Evolutionary conservation across 2,113 vertebrate species (phyloP).

Genomic region (Pelmatolapia mariae): DNA sequence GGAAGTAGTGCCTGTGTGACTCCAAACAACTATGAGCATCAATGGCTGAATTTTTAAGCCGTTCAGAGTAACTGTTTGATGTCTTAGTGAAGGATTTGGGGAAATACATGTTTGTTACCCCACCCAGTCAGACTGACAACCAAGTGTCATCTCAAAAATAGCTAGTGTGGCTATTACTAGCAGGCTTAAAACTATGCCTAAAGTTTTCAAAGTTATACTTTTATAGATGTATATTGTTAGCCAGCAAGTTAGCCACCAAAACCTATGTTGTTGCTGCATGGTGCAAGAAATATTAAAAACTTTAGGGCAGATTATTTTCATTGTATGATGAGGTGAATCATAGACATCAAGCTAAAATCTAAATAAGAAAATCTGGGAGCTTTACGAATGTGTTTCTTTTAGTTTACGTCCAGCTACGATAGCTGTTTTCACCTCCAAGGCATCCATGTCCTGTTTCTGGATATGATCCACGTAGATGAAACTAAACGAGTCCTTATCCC

Average conservation of each 20-base stretch:
- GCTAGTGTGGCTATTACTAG: not conserved
- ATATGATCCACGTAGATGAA: not conserved
- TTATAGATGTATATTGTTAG: not conserved
- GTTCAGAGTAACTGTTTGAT: not conserved
- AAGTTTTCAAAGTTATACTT: not conserved
- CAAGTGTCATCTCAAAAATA: not conserved
- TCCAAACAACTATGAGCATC: not conserved
- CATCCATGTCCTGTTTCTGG: not conserved
- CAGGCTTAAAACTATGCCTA: not conserved
- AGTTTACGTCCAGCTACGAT: not conserved
- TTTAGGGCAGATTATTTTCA: not conserved
- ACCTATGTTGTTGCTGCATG: not conserved
- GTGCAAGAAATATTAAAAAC: not conserved
- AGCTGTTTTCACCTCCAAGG: not conserved
- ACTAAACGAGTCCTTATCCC: not conserved
- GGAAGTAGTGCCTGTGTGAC: conserved; percentile 92
- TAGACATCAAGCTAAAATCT: not conserved
- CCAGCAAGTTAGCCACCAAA: not conserved
- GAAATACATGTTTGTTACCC: conserved; percentile 1
- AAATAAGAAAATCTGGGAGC: not conserved
- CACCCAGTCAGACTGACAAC: not conserved
- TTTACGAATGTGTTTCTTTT: not conserved
- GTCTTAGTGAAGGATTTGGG: conserved; percentile 14
- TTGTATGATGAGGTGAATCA: not conserved
- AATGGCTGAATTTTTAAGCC: conserved; percentile 19